Percentiles rank a stretch among this genome's conserved stretches.
These are phyloP conservation scores for Arctocebus calabarensis DNA, from an alignment of 2,797 vertebrate species.

Conservation along the genomic window DNA sequence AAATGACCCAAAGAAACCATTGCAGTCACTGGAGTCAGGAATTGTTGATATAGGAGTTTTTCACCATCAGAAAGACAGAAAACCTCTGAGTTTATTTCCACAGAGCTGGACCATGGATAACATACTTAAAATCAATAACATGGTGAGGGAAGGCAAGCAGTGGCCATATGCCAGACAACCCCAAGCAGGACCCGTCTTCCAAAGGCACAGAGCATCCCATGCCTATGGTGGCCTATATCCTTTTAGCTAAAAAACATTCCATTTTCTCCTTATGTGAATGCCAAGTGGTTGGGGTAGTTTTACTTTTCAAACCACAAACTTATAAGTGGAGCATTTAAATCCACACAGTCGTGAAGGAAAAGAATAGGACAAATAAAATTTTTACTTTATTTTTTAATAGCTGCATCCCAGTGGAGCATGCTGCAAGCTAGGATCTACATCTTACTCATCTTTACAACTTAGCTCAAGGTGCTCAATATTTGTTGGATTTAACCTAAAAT, in stretches of 20 bases:
- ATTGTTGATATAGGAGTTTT: neutral
- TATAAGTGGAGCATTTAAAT: neutral
- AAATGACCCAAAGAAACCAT: neutral
- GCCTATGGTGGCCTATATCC: neutral
- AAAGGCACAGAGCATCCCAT: constrained; percentile 3
- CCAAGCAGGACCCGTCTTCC: neutral
- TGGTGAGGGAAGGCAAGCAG: neutral
- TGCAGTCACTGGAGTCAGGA: neutral
- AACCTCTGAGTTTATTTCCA: neutral
- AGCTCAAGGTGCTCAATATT: neutral
- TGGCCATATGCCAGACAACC: neutral
- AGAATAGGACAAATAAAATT: neutral
- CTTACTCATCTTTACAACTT: neutral
- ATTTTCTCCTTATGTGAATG: neutral
- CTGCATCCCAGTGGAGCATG: neutral
- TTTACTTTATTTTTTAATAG: constrained; percentile 7
- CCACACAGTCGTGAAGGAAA: neutral
- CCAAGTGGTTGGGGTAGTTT: neutral
- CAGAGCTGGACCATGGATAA: neutral
- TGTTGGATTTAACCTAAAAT: constrained; percentile 53
- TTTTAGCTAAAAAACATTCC: neutral
- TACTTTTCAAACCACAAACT: constrained; percentile 25
- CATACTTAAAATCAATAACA: neutral
- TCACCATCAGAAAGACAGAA: neutral
- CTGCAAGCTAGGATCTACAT: neutral